Conservation (phyloP, 2,797 vertebrate genomes). For the Anguilla marmorata region DNA sequence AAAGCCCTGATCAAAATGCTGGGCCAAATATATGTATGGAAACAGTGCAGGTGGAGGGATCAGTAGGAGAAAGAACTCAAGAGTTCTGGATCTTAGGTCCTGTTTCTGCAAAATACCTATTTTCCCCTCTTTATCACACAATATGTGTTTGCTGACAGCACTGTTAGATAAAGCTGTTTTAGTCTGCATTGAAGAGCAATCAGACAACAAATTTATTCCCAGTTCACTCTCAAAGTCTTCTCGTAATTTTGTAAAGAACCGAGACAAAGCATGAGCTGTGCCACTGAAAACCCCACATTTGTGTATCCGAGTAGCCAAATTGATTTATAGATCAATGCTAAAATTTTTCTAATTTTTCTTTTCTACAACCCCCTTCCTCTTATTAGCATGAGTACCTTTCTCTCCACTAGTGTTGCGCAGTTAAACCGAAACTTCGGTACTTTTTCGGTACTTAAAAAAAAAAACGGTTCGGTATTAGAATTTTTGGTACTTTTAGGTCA, state of each 20-base stretch:
- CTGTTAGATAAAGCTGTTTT: no score
- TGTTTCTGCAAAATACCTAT: no score
- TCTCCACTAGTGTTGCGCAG: no score
- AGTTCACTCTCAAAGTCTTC: neutral
- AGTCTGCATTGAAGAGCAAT: neutral
- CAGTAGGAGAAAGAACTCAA: no score
- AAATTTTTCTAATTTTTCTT: constrained; percentile 1
- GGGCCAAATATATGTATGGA: neutral
- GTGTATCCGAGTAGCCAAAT: neutral
- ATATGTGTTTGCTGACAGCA: no score
- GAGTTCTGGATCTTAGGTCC: no score
- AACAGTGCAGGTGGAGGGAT: no score
- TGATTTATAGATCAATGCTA: neutral
- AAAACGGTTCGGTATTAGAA: no score
- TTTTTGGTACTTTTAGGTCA: no score
- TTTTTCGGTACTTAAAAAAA: no score
- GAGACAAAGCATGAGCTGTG: neutral
- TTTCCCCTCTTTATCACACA: no score
- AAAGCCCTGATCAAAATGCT: neutral
- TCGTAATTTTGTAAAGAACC: neutral
- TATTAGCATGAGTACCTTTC: neutral
- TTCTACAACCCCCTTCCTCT: neutral
- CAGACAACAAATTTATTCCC: neutral
- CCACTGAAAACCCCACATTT: neutral
- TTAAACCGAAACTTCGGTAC: no score